phyloP scores from a whole-genome alignment of 2,797 vertebrate genomes.

The Cyclopterus lumpus region DNA sequence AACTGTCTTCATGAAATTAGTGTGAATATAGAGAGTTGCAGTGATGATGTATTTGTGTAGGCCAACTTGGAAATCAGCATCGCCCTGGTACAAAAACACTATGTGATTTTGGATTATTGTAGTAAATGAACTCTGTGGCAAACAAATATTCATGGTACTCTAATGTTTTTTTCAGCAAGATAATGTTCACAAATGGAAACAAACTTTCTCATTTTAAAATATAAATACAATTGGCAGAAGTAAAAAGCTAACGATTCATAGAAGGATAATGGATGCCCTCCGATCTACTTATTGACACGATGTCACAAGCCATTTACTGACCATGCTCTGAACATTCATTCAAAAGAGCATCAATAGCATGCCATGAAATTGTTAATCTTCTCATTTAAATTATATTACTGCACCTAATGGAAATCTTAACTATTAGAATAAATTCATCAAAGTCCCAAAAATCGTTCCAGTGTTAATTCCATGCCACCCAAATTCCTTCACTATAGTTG shows the following conservation, averaged over 20 bases:
- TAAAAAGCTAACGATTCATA: not conserved
- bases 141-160: not conserved
- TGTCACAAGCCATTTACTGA: not conserved
- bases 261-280: no score
- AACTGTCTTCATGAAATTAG: not conserved
- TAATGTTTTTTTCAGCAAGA: no score
- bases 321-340: not conserved
- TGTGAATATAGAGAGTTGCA: not conserved
- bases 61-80: not conserved
- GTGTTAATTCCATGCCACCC: not conserved
- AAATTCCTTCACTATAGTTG: not conserved
- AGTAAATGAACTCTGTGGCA: not conserved
- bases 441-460: not conserved
- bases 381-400: not conserved
- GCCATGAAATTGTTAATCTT: not conserved
- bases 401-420: not conserved
- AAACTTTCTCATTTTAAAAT: not conserved
- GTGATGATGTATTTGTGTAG: no score
- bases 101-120: not conserved
- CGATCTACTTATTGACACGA: not conserved
- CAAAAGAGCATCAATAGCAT: conserved; percentile 3
- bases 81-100: not conserved
- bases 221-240: not conserved
- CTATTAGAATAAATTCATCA: conserved; percentile 1
- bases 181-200: no score